Conservation (phyloP, 1,140 invertebrate species). For the Onthophagus taurus region DNA sequence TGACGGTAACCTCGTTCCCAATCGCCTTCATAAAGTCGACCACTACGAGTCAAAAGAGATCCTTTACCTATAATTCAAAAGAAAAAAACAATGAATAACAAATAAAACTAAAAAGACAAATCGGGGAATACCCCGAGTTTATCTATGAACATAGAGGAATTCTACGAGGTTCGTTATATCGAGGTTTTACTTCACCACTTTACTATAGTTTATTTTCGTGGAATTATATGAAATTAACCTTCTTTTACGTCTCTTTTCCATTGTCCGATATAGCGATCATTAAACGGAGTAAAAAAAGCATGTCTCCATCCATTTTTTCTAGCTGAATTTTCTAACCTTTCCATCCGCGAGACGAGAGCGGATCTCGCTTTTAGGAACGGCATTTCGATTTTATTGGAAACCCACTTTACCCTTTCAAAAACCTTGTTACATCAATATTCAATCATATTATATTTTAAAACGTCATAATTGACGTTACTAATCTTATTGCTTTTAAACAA, state of each 20-base stretch:
- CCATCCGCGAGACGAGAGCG: conserved; percentile 10
- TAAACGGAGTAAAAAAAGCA: conserved; percentile 40
- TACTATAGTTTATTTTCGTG: neutral
- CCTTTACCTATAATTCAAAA: conserved; percentile 26
- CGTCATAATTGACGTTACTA: neutral
- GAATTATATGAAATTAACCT: conserved; percentile 31
- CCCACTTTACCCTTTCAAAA: too few species aligned
- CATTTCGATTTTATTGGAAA: conserved; percentile 21
- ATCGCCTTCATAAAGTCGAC: conserved; percentile 34
- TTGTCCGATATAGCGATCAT: conserved; percentile 45
- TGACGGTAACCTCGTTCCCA: conserved; percentile 34
- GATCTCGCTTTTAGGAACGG: conserved; percentile 22
- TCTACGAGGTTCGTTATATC: too few species aligned
- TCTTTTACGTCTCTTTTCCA: conserved; percentile 47
- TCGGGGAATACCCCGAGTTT: too few species aligned
- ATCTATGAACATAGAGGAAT: too few species aligned
- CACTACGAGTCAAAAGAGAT: conserved; percentile 17
- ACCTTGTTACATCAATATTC: conserved; percentile 2
- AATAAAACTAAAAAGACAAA: too few species aligned
- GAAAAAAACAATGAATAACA: neutral
- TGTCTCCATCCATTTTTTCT: conserved; percentile 44
- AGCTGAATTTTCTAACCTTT: conserved; percentile 27
- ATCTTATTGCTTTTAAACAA: neutral
- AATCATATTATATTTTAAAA: neutral
- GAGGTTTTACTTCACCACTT: too few species aligned